Base-by-base conservation (phyloP, 2,888 invertebrate species). In the Phengaris arion region DNA sequence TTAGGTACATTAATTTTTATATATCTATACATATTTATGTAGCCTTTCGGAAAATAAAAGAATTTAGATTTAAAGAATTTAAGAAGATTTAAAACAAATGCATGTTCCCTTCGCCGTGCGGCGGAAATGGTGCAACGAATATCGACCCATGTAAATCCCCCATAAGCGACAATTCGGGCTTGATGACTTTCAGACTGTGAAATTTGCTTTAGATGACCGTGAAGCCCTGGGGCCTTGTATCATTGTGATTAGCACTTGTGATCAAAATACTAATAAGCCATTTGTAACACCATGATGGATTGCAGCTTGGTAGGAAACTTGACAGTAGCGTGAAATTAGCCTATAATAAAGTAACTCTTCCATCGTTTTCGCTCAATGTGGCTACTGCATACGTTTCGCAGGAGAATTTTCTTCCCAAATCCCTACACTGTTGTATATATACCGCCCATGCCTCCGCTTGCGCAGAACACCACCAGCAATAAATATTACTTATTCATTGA, bases 161-260 rank as follows among this genome's bases (percentile, higher is more conserved):
- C 35, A 3, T 35, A 35, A 35, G 73, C 72, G 76, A 77, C 76
- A 76, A 57, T 79, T 76, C 76, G 69, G 75, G 55, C 68, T 59
- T 51, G 51, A 72, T 72, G 54, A 54, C 72, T 51, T 72, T 72
- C 52, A 12, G 72, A 72, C 54, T 72, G 13, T 51, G 72, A 54
- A 51, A 72, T 72, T 13, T 48, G 48, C 48, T 48, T 48, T 69
- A 48, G 15, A 64, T 64, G 64, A 64, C 64, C 64, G 64, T 64
- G 64, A 64, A 59, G 59, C 59, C 15, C n/a, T 1, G 22, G 35
- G 64, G 64, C 35, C 12, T 12, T 45, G 48, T 48, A 8, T 48
- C 1, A 64, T 64, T 35, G 9, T 59, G 22, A 45, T 35, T 5
- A 45, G 64, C 6, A 9, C 52, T 52, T 10, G 12, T 35, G 12